Conservation (phyloP, 2,888 invertebrate species). For the Acrobeloides nanus region DNA sequence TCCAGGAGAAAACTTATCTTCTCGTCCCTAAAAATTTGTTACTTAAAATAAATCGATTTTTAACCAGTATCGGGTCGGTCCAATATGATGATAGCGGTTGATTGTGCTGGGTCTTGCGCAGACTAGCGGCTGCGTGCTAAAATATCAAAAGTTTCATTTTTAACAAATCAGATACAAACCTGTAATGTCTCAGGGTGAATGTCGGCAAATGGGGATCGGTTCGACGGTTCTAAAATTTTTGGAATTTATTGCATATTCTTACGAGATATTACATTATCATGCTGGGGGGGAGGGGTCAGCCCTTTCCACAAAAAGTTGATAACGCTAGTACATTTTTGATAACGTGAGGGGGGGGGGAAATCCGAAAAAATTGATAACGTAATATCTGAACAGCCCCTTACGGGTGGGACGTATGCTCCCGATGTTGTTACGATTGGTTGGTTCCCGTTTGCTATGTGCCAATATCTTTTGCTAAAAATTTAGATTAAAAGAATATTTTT, state of each 20-base stretch:
- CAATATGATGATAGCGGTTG: slow-evolving; percentile 33
- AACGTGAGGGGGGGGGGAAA: slow-evolving; percentile 3
- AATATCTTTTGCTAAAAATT: slow-evolving; percentile 36
- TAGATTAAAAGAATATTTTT: not conserved
- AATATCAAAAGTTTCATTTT: slow-evolving; percentile 10
- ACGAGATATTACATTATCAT: no score
- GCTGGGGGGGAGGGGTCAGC: no score
- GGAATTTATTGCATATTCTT: no score
- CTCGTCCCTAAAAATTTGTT: slow-evolving; percentile 28
- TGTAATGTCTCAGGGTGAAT: slow-evolving; percentile 36
- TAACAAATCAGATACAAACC: not conserved
- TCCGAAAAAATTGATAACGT: slow-evolving; percentile 7
- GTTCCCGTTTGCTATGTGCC: slow-evolving; percentile 47
- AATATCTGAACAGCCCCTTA: slow-evolving; percentile 11
- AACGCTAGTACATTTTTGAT: no score
- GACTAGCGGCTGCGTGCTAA: slow-evolving; percentile 51
- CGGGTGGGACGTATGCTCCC: slow-evolving; percentile 28
- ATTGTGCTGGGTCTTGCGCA: slow-evolving; percentile 53
- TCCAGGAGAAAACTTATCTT: slow-evolving; percentile 45
- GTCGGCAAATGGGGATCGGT: slow-evolving; percentile 43
- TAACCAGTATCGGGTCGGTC: slow-evolving; percentile 16
- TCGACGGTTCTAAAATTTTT: slow-evolving; percentile 16
- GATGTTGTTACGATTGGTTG: slow-evolving; percentile 50
- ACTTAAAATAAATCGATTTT: not conserved
- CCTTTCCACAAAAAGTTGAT: no score